Evolutionary conservation across 30 jellyfish, hydroid and myxozoan species (phyloP).

Genomic region (Catostylus mosaicus): DNA sequence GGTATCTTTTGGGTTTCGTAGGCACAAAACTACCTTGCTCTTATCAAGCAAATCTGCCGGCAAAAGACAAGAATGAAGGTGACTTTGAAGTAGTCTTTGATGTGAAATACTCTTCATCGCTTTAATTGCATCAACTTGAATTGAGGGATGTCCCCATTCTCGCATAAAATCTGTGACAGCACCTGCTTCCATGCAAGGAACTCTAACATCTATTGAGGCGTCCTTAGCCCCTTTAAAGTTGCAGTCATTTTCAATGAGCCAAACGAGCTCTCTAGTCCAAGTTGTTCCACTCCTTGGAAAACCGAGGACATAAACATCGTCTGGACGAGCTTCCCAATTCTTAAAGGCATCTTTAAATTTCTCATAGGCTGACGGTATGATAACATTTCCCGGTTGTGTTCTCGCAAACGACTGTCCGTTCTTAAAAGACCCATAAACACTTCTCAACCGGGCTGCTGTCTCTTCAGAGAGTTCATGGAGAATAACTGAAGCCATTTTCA

Average conservation of each 20-base stretch:
- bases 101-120: background rate
- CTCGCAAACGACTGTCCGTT: background rate
- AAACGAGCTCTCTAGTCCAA: constrained; percentile 38
- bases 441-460: too few species aligned
- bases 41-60: background rate
- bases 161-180: background rate
- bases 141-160: background rate
- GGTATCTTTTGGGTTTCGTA: constrained; percentile 43
- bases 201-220: background rate
- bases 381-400: constrained; percentile 48
- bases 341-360: constrained; percentile 13
- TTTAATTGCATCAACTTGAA: background rate
- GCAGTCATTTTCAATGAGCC: constrained; percentile 17
- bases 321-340: constrained; percentile 26
- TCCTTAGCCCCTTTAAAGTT: background rate
- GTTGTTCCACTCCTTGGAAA: constrained; percentile 59
- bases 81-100: constrained; percentile 9
- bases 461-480: too few species aligned
- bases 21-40: constrained; percentile 27
- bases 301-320: constrained; percentile 13
- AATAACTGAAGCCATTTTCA: too few species aligned
- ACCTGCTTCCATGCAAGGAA: constrained; percentile 1
- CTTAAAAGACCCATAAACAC: too few species aligned
- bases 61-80: constrained; percentile 6
- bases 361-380: constrained; percentile 38